A percentile compares a stretch with the other conserved stretches of the same genome.
These are phyloP conservation scores for Metridium senile DNA, from an alignment of 92 coral and sea anemone species.

Conservation along the genomic window DNA sequence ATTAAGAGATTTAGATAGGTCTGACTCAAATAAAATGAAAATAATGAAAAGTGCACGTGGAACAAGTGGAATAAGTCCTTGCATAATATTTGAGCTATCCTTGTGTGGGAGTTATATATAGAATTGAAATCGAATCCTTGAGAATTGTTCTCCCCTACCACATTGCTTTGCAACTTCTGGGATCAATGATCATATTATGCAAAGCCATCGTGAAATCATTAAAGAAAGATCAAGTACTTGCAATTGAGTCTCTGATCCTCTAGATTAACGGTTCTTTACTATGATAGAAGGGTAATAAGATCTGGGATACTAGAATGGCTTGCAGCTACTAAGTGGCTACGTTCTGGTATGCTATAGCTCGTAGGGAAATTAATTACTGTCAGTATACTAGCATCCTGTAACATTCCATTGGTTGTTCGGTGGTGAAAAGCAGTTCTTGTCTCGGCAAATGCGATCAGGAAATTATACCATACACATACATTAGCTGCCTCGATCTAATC, in stretches of 20 bases:
- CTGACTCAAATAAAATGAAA: too few species aligned
- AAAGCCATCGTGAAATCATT: neutral
- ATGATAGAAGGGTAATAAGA: conserved; percentile 5
- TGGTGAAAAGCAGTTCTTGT: conserved; percentile 18
- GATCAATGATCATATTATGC: neutral
- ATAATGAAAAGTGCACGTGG: too few species aligned
- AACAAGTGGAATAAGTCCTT: too few species aligned
- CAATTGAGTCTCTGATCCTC: neutral
- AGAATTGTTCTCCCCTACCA: neutral
- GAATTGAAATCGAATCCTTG: neutral
- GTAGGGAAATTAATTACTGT: conserved; percentile 60
- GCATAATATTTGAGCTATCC: too few species aligned
- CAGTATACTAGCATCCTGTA: conserved; percentile 24
- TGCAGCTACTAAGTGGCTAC: conserved; percentile 3
- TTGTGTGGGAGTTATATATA: neutral
- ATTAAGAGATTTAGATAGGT: too few species aligned
- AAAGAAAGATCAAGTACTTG: neutral
- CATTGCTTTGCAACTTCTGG: neutral
- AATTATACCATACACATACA: neutral
- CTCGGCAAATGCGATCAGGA: conserved; percentile 47
- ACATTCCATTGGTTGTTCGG: conserved; percentile 9
- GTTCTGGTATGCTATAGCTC: conserved; percentile 28
- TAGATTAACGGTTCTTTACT: neutral
- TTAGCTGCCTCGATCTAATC: conserved; percentile 13
- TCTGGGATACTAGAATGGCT: conserved; percentile 3